Evolutionary conservation across 2,113 vertebrate species (phyloP), one percentile per base, ranked within the genome.

Genomic region (Chloropsis hardwickii): DNA sequence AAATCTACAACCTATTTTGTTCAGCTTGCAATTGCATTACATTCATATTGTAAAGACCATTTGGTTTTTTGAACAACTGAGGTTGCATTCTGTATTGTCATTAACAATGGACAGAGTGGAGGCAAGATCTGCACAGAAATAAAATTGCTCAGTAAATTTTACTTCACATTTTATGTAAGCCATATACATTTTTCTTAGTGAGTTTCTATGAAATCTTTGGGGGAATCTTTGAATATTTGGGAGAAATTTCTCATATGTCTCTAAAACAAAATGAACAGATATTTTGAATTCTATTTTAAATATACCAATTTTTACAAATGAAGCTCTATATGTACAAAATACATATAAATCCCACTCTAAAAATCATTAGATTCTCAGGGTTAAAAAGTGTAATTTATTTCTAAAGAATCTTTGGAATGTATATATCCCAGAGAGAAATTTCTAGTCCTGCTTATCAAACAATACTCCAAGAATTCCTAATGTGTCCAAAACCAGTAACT

Each of bases 291-390:
- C 12, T 77, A 3, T 86, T 60, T 85, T 35, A 47, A 87, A 85
- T 40, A 51, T 12, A 22, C 0, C 0, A 15, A 0, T 44, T 71
- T 70, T 62, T 74, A 44, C 28, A 71, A 48, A 2, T 15, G 12
- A 44, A 91, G 5, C 0, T 70, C 83, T 61, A 77, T 61, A 69
- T 50, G 27, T 53, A 6, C 14, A 27, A 9, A 44, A 5, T 29
- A 14, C 31, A 22, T 5, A 2, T 29, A 37, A 67, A 69, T 91
- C 60, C 5, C 33, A 16, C 9, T 62, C 11, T 27, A 67, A 66
- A 84, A 84, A 57, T 0, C 4, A 54, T 5, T 12, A 40, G 12
- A 57, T 84, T 71, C 14, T 71, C 2, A 4, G 10, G 12, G 7
- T 42, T 65, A 79, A 54, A 57, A 24, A 8, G 4, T 28, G 6